Evolutionary conservation across 2,888 invertebrate genomes (phyloP), one percentile per base, ranked within the genome.

Genomic region (Dynastes hyllus): DNA sequence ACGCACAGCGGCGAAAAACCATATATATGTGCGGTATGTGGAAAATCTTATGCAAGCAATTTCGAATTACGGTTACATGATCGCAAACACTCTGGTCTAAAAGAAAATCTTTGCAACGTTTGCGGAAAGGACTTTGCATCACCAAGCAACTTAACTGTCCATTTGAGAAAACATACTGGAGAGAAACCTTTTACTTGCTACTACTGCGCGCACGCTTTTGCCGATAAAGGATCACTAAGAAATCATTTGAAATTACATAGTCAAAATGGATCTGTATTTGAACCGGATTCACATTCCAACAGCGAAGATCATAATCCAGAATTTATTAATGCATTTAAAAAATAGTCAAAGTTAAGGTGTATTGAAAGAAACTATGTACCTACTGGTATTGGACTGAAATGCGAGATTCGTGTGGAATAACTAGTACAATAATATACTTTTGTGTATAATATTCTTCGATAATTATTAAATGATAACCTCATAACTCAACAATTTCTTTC

Each of bases 151-250:
- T 81, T 88, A 37, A 87, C 86, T 77, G 84, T 88, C n/a, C 89
- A 89, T 81, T 85, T 87, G 81, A 86, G 90, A 40, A 87, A 88
- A 1, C 91, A 91, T 81, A 90, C 89, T 0, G 90, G 90, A 16
- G 89, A 89, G 80, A 91, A 91, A 80, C 91, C 91, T 2, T 91
- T 89, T 81, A 88, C 89, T 82, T 91, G 91, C 81, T 86, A 85
- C 69, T 85, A 84, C 77, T 87, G 87, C 76, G 84, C 86, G 0
- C 87, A 86, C 78, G 85, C 88, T 13, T 91, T 91, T 84, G 87
- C 88, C 0, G 88, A 91, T 84, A 87, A 89, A 0, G 90, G 90
- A 83, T 82, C 83, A 0, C 76, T 85, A 16, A 85, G 83, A 73
- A 86, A 85, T 77, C 85, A 86, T 76, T 55, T 66, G 1, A 82